A percentile compares a stretch with the other conserved stretches of the same genome.
Evolutionary conservation across 2,113 vertebrate species (phyloP).

Genomic region (Platysteira castanea): DNA sequence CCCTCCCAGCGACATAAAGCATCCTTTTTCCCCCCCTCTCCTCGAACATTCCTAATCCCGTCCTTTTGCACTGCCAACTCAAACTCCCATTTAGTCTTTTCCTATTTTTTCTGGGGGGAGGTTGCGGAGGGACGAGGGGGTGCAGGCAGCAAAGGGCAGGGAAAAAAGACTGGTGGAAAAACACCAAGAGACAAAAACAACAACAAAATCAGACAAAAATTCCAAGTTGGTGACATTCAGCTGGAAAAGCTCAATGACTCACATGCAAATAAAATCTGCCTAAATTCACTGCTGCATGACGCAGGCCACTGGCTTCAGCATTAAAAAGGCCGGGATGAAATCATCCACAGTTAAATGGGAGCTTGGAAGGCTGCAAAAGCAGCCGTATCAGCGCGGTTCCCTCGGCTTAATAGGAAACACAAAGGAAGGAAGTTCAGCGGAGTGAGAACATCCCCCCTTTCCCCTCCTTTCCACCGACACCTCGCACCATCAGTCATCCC

Average conservation of each 20-base stretch:
- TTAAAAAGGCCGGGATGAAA: constrained; percentile 68
- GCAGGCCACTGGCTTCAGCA: constrained; percentile 70
- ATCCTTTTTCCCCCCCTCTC: constrained; percentile 43
- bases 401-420: constrained; percentile 50
- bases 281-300: constrained; percentile 68
- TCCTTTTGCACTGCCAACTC: constrained; percentile 64
- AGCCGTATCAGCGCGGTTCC: constrained; percentile 27
- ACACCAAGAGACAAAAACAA: constrained; percentile 76
- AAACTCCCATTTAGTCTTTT: constrained; percentile 64
- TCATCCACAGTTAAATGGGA: constrained; percentile 63
- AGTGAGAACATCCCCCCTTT: constrained; percentile 42
- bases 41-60: constrained; percentile 61
- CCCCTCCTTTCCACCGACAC: neutral
- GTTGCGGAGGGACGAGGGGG: fast-evolving
- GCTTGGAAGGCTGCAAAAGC: constrained; percentile 60
- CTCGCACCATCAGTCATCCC: constrained; percentile 8
- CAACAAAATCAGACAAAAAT: constrained; percentile 78
- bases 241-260: constrained; percentile 80
- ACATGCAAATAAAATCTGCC: constrained; percentile 77
- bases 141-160: constrained; percentile 6
- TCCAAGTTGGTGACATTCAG: constrained; percentile 79
- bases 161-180: constrained; percentile 67
- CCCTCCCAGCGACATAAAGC: constrained; percentile 73
- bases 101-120: neutral
- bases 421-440: constrained; percentile 40